Conservation (phyloP, 2,797 vertebrate species). For the Peromyscus attwateri region DNA sequence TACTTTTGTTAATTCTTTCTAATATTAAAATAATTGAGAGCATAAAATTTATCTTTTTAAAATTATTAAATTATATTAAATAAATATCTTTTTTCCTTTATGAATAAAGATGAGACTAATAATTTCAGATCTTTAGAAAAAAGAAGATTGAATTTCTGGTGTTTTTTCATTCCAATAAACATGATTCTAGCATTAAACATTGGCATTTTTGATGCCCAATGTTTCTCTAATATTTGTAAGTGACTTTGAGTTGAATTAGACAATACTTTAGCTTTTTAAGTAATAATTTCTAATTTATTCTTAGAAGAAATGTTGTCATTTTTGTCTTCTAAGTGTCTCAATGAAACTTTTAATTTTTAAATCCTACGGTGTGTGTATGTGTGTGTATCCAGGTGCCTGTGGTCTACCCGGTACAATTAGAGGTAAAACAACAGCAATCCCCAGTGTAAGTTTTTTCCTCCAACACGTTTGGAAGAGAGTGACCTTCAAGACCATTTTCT, state of each 20-base stretch:
- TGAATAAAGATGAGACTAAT: neutral
- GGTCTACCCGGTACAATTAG: neutral
- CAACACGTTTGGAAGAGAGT: neutral
- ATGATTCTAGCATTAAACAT: neutral
- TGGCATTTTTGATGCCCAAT: neutral
- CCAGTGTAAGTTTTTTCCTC: neutral
- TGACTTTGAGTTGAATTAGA: neutral
- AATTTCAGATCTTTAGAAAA: neutral
- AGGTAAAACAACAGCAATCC: neutral
- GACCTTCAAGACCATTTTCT: neutral
- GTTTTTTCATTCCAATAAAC: neutral
- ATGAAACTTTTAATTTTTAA: neutral
- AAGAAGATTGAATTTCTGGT: neutral
- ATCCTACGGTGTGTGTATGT: neutral
- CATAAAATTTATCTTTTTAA: neutral
- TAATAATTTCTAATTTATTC: neutral
- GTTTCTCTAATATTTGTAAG: neutral
- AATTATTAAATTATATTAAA: conserved; percentile 28
- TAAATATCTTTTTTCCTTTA: neutral
- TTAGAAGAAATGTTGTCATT: conserved; percentile 19
- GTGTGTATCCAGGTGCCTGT: neutral
- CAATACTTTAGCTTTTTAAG: neutral
- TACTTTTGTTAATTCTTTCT: neutral
- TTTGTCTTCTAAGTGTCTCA: conserved; percentile 10
- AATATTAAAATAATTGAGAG: conserved; percentile 13